A percentile compares a stretch with the other conserved stretches of the same genome.
These are phyloP conservation scores for Drosophila sturtevanti DNA, from an alignment of 1,140 invertebrate species.

Conservation along the genomic window DNA sequence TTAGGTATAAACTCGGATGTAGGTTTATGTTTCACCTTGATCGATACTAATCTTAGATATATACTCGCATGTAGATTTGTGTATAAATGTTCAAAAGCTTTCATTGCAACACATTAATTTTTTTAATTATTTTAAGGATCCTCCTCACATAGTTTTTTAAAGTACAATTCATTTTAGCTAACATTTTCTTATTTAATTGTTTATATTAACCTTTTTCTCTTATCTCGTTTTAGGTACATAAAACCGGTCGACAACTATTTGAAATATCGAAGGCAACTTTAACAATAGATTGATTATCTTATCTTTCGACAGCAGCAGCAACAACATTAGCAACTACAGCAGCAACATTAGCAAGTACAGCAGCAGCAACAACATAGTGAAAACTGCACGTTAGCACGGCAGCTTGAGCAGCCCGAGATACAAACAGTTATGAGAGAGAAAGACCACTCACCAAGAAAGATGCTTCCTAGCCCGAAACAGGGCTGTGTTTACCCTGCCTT, in stretches of 20 bases:
- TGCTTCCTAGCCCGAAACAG: conserved; percentile 89
- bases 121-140: too few species aligned
- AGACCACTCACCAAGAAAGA: conserved; percentile 90
- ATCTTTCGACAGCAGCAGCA: background rate
- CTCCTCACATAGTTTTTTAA: background rate
- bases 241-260: conserved; percentile 20
- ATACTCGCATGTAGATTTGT: too few species aligned
- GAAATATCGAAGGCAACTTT: conserved; percentile 27
- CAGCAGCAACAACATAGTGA: conserved; percentile 20
- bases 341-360: conserved; percentile 10
- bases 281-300: conserved; percentile 22
- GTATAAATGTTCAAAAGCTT: too few species aligned
- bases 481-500: conserved; percentile 88
- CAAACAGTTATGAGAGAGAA: conserved; percentile 88
- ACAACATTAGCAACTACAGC: conserved; percentile 5
- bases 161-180: background rate
- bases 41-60: too few species aligned
- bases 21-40: too few species aligned
- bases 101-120: too few species aligned
- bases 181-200: background rate
- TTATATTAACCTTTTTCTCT: background rate
- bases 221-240: conserved; percentile 40
- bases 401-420: background rate
- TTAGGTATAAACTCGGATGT: too few species aligned
- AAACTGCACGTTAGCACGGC: too few species aligned